phyloP scores from a whole-genome alignment of 2,113 vertebrate genomes.

The Climacteris rufus region DNA sequence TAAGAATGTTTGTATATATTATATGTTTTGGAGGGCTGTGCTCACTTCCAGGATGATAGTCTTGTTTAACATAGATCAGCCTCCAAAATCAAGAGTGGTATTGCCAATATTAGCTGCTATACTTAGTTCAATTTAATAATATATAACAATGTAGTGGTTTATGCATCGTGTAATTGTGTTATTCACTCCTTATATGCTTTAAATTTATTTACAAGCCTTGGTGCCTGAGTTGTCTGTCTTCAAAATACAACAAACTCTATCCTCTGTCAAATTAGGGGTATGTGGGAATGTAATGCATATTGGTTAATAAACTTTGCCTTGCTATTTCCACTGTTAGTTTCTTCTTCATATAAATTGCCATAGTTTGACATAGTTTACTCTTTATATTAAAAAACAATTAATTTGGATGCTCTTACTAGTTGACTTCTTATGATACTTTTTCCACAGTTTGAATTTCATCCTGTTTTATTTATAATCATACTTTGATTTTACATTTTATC shows the following conservation, averaged over 20 bases:
- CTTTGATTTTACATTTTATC: background rate
- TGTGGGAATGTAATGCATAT: background rate
- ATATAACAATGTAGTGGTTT: background rate
- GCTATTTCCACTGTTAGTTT: background rate
- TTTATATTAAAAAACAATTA: background rate
- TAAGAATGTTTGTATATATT: background rate
- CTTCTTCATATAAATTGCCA: background rate
- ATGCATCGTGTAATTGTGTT: background rate
- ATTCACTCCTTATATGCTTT: background rate
- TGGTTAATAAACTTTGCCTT: background rate
- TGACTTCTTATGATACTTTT: background rate
- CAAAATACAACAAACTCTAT: background rate
- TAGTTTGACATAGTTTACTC: background rate
- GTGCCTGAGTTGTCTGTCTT: background rate
- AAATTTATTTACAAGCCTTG: background rate
- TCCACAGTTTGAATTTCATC: background rate
- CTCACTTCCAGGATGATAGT: background rate
- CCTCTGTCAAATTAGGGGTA: background rate
- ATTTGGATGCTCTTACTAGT: background rate
- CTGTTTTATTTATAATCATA: background rate
- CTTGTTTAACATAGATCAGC: background rate
- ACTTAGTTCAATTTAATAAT: background rate
- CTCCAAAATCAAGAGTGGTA: background rate
- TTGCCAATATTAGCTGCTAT: background rate
- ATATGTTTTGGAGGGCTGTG: background rate